phyloP scores from a whole-genome alignment of 2,113 vertebrate genomes.

The Ifrita kowaldi region DNA sequence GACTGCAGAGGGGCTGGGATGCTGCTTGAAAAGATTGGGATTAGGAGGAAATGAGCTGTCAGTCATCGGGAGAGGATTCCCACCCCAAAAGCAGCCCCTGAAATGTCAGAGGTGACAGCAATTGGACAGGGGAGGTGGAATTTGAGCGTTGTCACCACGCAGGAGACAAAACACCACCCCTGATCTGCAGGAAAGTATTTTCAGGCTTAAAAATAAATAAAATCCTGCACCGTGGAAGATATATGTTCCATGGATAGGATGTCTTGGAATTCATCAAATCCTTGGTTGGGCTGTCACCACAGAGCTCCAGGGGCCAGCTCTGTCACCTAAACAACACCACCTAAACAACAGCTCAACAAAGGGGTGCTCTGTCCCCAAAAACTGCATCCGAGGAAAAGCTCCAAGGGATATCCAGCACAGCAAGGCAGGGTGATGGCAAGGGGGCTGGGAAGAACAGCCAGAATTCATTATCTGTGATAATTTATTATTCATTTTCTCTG shows the following conservation, averaged over 20 bases:
- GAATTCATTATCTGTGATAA: neutral
- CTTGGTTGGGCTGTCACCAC: neutral
- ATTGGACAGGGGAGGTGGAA: slow-evolving; percentile 16
- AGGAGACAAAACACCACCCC: neutral
- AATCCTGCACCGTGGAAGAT: neutral
- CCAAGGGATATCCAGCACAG: neutral
- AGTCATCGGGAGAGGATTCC: slow-evolving; percentile 55
- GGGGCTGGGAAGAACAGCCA: neutral
- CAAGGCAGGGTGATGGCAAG: neutral
- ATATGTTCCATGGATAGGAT: neutral
- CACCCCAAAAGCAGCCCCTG: neutral
- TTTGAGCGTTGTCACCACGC: slow-evolving; percentile 5
- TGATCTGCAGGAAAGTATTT: slow-evolving; percentile 18
- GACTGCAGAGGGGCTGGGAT: neutral
- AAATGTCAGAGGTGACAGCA: slow-evolving; percentile 63
- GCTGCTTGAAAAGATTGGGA: neutral
- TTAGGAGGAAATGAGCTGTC: slow-evolving; percentile 59
- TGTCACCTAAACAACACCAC: neutral
- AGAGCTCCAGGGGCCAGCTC: neutral
- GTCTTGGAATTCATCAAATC: slow-evolving; percentile 2
- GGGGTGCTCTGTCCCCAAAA: neutral
- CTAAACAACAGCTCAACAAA: neutral
- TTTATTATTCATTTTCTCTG: neutral
- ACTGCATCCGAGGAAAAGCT: neutral
- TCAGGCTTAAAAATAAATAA: slow-evolving; percentile 30